Evolutionary conservation across 2,797 vertebrate species (phyloP).

Genomic region (Mormyrus proboscirostris): DNA sequence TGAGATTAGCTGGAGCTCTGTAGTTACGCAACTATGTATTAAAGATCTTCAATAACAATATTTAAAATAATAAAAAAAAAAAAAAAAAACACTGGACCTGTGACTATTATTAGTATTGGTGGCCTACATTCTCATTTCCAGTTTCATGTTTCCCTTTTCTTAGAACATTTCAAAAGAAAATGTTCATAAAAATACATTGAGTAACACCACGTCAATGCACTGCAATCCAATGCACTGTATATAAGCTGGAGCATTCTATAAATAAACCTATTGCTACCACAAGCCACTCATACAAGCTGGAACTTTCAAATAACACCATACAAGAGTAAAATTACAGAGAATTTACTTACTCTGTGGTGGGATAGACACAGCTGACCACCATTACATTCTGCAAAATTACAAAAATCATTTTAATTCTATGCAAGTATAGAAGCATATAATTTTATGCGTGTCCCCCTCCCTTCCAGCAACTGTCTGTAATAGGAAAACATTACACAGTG

Average conservation of each 20-base stretch:
- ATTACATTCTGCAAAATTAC: constrained; percentile 63
- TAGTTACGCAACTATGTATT: background rate
- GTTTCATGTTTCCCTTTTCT: background rate
- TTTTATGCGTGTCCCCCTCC: background rate
- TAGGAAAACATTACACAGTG: background rate
- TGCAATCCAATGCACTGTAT: background rate
- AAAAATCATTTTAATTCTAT: constrained; percentile 9
- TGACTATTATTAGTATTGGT: background rate
- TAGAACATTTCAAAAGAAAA: background rate
- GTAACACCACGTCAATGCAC: background rate
- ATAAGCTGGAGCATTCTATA: background rate
- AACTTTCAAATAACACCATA: background rate
- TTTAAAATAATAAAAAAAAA: background rate
- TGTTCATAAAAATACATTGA: background rate
- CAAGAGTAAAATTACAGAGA: background rate
- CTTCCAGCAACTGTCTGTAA: background rate
- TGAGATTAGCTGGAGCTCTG: background rate
- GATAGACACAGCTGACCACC: constrained; percentile 68
- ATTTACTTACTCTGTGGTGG: constrained; percentile 64
- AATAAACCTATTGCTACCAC: background rate
- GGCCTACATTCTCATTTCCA: background rate
- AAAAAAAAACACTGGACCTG: background rate
- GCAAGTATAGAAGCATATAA: background rate
- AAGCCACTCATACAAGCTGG: background rate
- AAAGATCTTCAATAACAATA: background rate